Evolutionary conservation across 1,140 invertebrate genomes (phyloP).

Genomic region (Drosophila ananassae): DNA sequence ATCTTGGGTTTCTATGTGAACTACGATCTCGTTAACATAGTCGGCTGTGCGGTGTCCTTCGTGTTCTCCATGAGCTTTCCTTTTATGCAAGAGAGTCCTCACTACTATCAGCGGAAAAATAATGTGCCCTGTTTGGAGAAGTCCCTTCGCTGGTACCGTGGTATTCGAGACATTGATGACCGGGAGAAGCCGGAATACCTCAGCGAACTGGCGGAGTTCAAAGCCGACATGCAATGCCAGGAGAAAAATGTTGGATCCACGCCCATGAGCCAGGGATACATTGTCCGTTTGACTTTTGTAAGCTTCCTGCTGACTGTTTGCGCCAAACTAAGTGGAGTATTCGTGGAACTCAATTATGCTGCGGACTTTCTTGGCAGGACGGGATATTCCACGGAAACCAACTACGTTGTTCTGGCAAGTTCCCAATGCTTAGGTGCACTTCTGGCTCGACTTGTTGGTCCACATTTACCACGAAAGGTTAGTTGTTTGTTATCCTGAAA

Average conservation of each 20-base stretch:
- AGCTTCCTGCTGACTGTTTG: slow-evolving; percentile 65
- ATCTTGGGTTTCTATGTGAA: slow-evolving; percentile 53
- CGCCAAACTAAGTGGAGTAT: slow-evolving; percentile 67
- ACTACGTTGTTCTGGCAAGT: slow-evolving; percentile 54
- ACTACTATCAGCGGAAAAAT: slow-evolving; percentile 85
- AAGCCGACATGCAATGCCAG: slow-evolving; percentile 38
- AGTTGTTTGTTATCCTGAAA: not conserved
- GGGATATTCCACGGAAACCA: slow-evolving; percentile 49
- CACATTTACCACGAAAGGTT: slow-evolving; percentile 58
- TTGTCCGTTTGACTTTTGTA: slow-evolving; percentile 52
- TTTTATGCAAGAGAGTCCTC: slow-evolving; percentile 87
- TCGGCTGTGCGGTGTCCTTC: slow-evolving; percentile 85
- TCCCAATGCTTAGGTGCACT: slow-evolving; percentile 56
- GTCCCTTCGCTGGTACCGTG: slow-evolving; percentile 85
- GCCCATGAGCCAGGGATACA: slow-evolving; percentile 49
- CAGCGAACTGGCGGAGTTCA: slow-evolving; percentile 61
- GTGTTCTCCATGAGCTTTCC: slow-evolving; percentile 85
- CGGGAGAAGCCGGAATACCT: slow-evolving; percentile 67
- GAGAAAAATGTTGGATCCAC: slow-evolving; percentile 30
- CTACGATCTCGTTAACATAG: slow-evolving; percentile 57
- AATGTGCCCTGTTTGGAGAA: slow-evolving; percentile 85
- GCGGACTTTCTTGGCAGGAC: slow-evolving; percentile 63
- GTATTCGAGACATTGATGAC: slow-evolving; percentile 71
- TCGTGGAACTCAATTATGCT: slow-evolving; percentile 65
- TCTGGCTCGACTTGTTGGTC: slow-evolving; percentile 53